Base-by-base conservation (phyloP, 2,888 invertebrate genomes). In the Timandra comae region DNA sequence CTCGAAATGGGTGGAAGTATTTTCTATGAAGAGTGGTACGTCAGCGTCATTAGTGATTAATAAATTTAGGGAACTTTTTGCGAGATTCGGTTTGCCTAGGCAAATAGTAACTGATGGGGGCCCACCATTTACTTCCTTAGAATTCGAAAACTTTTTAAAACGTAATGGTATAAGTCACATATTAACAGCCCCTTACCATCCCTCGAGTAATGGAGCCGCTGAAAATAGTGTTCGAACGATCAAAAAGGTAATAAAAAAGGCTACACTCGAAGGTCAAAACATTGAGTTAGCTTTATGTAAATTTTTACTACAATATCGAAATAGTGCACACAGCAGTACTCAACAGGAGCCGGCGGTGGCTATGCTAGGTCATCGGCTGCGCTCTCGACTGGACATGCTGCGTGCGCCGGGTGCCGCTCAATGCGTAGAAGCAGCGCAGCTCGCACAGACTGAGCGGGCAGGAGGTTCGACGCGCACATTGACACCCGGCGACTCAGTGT, bases 151-250 rank as follows among this genome's bases (percentile, higher is more conserved):
- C n/a, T 47, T 22, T 31, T 29, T 29, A 12, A 25, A 7, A 1
- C 35, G 34, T 12, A 41, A 41, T 30, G 27, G 23, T 23, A 38
- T 41, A 12, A 30, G 7, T 7, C 44, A 44, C 13, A 33, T 27
- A 12, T 26, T 36, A 2, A 33, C 41, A n/a, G 32, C 31, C 10
- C 43, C 41, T 0, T 43, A 45, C 7, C 23, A 39, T 16, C 40
- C 43, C 6, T 20, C 29, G 9, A 30, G 37, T n/a, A 47, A 52
- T 12, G 50, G 46, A 2, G 43, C 40, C 1, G 51, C 48, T 3
- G 48, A 51, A 28, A 51, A 51, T 24, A 37, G 45, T 1, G 48
- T 51, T 3, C 41, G 44, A 21, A 31, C 36, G 5, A 32, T 46
- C 1, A 51, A 49, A 36, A 39, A 34, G 9, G 29, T 28, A 1